Base-by-base conservation (phyloP, 2,113 vertebrate species). In the Hemicordylus capensis region DNA sequence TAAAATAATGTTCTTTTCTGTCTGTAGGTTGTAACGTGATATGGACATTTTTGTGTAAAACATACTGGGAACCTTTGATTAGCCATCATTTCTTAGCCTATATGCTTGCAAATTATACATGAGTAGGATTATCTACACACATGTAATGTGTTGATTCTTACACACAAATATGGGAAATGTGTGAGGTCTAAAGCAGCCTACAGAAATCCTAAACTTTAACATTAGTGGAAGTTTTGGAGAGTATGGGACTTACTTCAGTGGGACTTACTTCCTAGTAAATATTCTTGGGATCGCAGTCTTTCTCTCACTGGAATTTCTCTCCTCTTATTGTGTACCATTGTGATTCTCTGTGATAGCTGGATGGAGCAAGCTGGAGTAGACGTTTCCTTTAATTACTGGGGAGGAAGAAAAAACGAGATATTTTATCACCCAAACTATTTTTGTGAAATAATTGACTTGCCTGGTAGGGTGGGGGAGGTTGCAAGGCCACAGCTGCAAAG, bases 351-450 rank as follows among this genome's bases (percentile, higher is more conserved):
- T 59, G 19, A 59, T 67, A 67, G 46, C 46, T 84, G 44, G 8
- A 28, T 59, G 70, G 26, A 74, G 39, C 31, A 63, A 34, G 39
- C 46, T 58, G 34, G 51, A 72, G 42, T 22, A 59, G 42, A 39
- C 10, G 11, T 61, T 70, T 86, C 61, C 31, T 82, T 76, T 70
- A 87, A 87, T 72, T 63, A 58, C 11, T 12, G 24, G 66, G 74
- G 80, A 42, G 63, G 66, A 46, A 15, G 64, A 7, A 58, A 15
- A 4, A 59, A 76, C 14, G 39, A 59, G 26, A 67, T 69, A 15
- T 77, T 85, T 63, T 77, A 82, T 70, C 56, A 67, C 19, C 54
- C 64, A 72, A 70, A 54, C 80, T 54, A 77, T 82, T 87, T 72
- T 63, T 39, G 8, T 83, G 26, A 77, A 77, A 77, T 61, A 42